Evolutionary conservation across 2,113 vertebrate genomes (phyloP).

Genomic region (Notothenia coriiceps): DNA sequence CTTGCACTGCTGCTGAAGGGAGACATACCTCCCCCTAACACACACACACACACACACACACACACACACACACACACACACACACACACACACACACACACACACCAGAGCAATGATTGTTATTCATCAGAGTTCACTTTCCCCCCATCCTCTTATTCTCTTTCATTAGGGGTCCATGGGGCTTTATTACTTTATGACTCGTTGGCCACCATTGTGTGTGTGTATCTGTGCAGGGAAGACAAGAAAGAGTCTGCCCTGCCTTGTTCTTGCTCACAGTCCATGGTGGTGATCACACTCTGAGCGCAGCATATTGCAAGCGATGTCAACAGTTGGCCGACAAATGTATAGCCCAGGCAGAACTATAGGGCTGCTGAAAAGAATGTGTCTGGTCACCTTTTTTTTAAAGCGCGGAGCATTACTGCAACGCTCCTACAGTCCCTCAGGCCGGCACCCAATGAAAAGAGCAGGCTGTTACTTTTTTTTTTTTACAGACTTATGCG

Average conservation of each 20-base stretch:
- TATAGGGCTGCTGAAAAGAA: slow-evolving; percentile 60
- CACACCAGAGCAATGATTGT: slow-evolving; percentile 67
- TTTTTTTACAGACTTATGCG: slow-evolving; percentile 54
- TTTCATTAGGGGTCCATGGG: slow-evolving; percentile 72
- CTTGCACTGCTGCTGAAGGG: slow-evolving; percentile 65
- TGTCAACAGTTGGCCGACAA: slow-evolving; percentile 80
- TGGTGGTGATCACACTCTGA: slow-evolving; percentile 62
- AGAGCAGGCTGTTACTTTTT: slow-evolving; percentile 57
- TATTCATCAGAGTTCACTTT: slow-evolving; percentile 67
- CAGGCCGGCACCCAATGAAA: slow-evolving; percentile 42
- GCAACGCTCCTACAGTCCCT: slow-evolving; percentile 32
- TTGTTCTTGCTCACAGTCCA: slow-evolving; percentile 70
- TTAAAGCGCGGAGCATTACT: slow-evolving; percentile 49
- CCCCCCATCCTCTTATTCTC: slow-evolving; percentile 31
- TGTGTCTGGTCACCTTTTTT: slow-evolving; percentile 58
- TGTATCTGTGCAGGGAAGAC: slow-evolving; percentile 20
- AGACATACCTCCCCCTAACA: slow-evolving; percentile 41
- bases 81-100: slow-evolving; percentile 21
- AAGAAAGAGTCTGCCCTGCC: slow-evolving; percentile 39
- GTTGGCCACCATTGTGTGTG: slow-evolving; percentile 68
- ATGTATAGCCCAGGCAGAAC: slow-evolving; percentile 70
- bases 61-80: slow-evolving; percentile 18
- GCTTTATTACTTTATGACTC: slow-evolving; percentile 81
- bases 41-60: slow-evolving; percentile 17
- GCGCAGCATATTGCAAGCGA: slow-evolving; percentile 76